Evolutionary conservation across 2,888 invertebrate genomes (phyloP).

Genomic region (Drosophila hamatofila): DNA sequence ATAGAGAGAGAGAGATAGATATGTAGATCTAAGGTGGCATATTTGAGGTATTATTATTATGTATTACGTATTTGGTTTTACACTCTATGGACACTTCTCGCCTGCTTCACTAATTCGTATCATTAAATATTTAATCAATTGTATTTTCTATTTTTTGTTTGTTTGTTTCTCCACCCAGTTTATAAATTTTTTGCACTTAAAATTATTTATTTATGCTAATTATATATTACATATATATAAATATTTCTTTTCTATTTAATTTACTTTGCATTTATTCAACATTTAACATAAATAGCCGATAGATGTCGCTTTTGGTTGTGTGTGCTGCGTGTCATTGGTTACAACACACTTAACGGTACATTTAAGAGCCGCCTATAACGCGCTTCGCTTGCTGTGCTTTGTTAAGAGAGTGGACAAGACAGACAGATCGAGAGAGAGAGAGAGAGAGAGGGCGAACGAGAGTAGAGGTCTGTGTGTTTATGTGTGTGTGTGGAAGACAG

Average conservation of each 20-base stretch:
- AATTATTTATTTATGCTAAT: conserved; percentile 72
- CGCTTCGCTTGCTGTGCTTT: conserved; percentile 56
- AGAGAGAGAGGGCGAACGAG: neutral
- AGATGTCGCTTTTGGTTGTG: conserved; percentile 36
- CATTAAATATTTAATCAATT: conserved; percentile 62
- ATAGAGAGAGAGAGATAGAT: conserved; percentile 26
- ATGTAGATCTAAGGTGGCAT: conserved; percentile 21
- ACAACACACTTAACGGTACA: conserved; percentile 29
- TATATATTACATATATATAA: conserved; percentile 63
- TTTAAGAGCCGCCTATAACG: conserved; percentile 25
- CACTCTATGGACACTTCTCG: conserved; percentile 47
- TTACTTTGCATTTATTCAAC: conserved; percentile 21
- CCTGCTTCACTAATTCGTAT: conserved; percentile 41
- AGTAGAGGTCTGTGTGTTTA: conserved; percentile 7
- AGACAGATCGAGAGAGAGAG: conserved; percentile 5
- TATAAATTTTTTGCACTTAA: conserved; percentile 75
- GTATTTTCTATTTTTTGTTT: neutral
- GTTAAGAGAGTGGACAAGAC: conserved; percentile 19
- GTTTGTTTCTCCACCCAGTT: conserved; percentile 84
- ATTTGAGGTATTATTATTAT: conserved; percentile 48
- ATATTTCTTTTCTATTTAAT: conserved; percentile 20
- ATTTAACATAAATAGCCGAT: conserved; percentile 55
- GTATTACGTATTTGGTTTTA: conserved; percentile 40
- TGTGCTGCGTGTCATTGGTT: conserved; percentile 32
- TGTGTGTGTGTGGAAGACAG: conserved; percentile 4